These are phyloP conservation scores for Hestina assimilis DNA, from an alignment of 1,140 invertebrate genomes.

Conservation along the genomic window DNA sequence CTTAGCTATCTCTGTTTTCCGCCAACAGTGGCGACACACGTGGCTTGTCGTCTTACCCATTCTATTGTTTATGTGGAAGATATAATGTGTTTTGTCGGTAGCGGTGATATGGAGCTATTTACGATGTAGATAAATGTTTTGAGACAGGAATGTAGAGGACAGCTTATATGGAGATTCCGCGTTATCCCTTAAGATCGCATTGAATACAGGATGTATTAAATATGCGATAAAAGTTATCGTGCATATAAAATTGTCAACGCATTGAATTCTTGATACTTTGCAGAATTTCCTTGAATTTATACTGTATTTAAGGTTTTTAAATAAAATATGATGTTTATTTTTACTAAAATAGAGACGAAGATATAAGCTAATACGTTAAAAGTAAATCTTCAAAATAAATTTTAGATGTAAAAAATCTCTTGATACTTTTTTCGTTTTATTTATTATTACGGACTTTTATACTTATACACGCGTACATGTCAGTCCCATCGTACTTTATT, in stretches of 20 bases:
- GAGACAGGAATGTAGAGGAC: constrained; percentile 34
- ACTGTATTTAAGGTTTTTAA: not conserved
- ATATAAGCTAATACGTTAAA: too few relatives aligned
- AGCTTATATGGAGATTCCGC: constrained; percentile 28
- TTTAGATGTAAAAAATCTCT: too few relatives aligned
- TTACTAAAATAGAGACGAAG: too few relatives aligned
- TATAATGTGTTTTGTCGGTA: constrained; percentile 75
- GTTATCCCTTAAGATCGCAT: constrained; percentile 29
- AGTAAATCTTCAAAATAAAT: too few relatives aligned
- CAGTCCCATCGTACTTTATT: too few relatives aligned
- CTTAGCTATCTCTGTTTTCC: constrained; percentile 7
- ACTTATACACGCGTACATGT: too few relatives aligned
- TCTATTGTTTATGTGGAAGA: constrained; percentile 69
- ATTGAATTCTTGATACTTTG: not conserved
- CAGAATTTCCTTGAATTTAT: not conserved
- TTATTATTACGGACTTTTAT: too few relatives aligned
- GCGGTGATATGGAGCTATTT: constrained; percentile 61
- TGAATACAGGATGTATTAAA: constrained; percentile 15
- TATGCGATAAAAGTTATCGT: constrained; percentile 11
- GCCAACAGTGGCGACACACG: constrained; percentile 34
- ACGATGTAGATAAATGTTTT: constrained; percentile 57
- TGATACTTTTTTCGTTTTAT: too few relatives aligned
- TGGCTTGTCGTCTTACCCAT: constrained; percentile 52
- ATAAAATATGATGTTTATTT: too few relatives aligned
- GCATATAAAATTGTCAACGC: constrained; percentile 6